Evolutionary conservation across 2,797 vertebrate species (phyloP), one percentile per base, ranked within the genome.

Genomic region (Acipenser ruthenus): DNA sequence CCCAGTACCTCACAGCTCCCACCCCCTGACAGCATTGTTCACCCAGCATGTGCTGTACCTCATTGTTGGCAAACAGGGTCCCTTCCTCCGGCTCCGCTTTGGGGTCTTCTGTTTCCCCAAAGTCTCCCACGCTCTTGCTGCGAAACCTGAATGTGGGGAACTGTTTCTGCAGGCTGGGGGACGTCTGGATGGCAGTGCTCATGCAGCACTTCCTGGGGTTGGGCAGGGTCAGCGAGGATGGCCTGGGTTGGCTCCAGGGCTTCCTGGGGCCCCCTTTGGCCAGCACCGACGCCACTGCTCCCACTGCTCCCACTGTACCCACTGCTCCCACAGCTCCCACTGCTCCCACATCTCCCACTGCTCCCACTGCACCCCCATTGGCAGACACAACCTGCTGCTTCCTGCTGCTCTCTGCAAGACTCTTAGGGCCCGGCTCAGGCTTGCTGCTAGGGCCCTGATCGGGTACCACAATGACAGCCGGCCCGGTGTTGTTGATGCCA

Each of bases 161-260:
- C 71, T 85, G 82, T 72, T 90, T 91, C 71, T 84, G 90, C 47
- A 92, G 83, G 78, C 86, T 87, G 70, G 92, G 92, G 6, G 91
- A 93, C 65, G 92, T 93, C 75, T 93, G 92, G 74, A 91, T 93
- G 80, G 90, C 91, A 55, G 89, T 90, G 86, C 89, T 93, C 82
- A 84, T 87, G 82, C 81, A 86, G 64, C 72, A 66, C 75, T 73
- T 86, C 56, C 82, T 77, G 66, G 89, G 85, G 77, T 89, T 82
- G 66, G 90, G 92, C 78, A 90, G 86, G 10, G 90, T 89, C 68
- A 90, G 73, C 13, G 88, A 88, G 79, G 87, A 86, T 1, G 81
- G 83, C 78, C 78, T 66, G 0, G 89, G 82, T 48, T 86, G 87
- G 52, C 79, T 82, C 92, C 91, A 92, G 80, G 85, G 85, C 68